Percentiles rank a stretch among this genome's conserved stretches.
Conservation (phyloP, 2,797 vertebrate genomes). For the Capromys pilorides region DNA sequence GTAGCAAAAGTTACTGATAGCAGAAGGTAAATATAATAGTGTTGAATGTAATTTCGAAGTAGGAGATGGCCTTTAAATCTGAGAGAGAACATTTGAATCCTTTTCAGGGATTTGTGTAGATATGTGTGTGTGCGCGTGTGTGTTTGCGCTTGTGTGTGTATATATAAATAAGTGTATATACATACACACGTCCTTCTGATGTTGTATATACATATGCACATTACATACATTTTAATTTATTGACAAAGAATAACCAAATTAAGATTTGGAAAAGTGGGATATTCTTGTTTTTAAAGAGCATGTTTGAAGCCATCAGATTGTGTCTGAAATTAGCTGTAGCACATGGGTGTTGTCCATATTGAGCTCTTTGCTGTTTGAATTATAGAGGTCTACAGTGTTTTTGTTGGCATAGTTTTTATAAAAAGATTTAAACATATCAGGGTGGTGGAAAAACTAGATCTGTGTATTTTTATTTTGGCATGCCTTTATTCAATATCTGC, state of each 20-base stretch:
- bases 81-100: conserved; percentile 77
- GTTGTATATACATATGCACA: conserved; percentile 79
- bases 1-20: conserved; percentile 74
- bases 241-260: conserved; percentile 78
- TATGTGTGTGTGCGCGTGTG: conserved; percentile 21
- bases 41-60: conserved; percentile 81
- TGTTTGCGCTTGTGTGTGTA: conserved; percentile 52
- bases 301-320: conserved; percentile 68
- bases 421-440: conserved; percentile 69
- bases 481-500: conserved; percentile 80
- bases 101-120: conserved; percentile 77
- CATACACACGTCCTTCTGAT: conserved; percentile 70
- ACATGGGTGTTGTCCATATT: conserved; percentile 63
- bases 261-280: conserved; percentile 70
- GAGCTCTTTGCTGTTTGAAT: conserved; percentile 69
- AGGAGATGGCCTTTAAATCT: conserved; percentile 78
- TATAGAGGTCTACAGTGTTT: conserved; percentile 70
- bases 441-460: conserved; percentile 76
- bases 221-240: conserved; percentile 81
- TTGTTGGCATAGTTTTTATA: conserved; percentile 73
- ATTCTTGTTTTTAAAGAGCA: conserved; percentile 70
- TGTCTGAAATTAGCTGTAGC: conserved; percentile 77
- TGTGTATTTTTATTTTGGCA: conserved; percentile 81
- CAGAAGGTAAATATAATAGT: conserved; percentile 68
- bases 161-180: conserved; percentile 68